These are phyloP conservation scores for Morelia viridis DNA, from an alignment of 2,797 vertebrate species.

Conservation along the genomic window DNA sequence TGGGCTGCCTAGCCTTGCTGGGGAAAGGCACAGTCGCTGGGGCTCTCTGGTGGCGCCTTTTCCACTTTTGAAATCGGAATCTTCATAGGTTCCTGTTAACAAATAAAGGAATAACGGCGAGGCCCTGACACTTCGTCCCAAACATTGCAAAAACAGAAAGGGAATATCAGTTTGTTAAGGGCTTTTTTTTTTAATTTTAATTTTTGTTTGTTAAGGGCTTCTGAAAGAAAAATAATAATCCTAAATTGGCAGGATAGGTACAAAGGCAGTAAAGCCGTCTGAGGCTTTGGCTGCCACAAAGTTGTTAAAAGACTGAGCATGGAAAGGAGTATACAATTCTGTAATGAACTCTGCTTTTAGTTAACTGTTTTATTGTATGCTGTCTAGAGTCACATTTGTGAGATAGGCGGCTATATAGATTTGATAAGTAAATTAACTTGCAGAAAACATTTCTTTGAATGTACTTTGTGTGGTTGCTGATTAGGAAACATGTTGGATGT, in stretches of 20 bases:
- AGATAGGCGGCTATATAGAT: neutral
- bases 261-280: neutral
- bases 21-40: neutral
- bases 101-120: neutral
- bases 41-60: neutral
- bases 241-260: neutral
- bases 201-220: neutral
- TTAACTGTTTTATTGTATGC: neutral
- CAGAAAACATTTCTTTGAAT: neutral
- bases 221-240: neutral
- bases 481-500: neutral
- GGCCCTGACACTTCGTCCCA: neutral
- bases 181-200: too few species aligned
- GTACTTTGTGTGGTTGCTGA: neutral
- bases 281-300: neutral
- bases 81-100: neutral
- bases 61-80: neutral
- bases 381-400: neutral
- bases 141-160: neutral
- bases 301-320: neutral
- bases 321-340: neutral
- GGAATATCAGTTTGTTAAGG: neutral
- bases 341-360: neutral
- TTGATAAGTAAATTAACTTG: neutral
- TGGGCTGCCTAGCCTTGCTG: neutral